These are phyloP conservation scores for Ennomos erosarius DNA, from an alignment of 2,888 invertebrate species.

Conservation along the genomic window DNA sequence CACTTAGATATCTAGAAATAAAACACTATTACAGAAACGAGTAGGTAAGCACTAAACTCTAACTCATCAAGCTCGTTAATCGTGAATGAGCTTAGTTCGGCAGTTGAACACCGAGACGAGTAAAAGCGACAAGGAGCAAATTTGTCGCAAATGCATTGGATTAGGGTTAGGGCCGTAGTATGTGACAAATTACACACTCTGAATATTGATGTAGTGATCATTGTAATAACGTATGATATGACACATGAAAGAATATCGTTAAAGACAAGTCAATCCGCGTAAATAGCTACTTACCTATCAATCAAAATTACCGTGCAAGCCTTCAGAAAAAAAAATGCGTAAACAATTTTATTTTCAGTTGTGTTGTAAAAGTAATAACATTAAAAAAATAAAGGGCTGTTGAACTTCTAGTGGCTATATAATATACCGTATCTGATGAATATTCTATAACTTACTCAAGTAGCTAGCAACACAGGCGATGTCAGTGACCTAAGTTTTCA, in stretches of 20 bases:
- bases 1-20: too few relatives aligned
- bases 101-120: too few relatives aligned
- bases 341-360: not conserved
- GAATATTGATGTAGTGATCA: slow-evolving; percentile 7
- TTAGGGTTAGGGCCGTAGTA: not conserved
- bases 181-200: slow-evolving; percentile 9
- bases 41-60: too few relatives aligned
- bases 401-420: slow-evolving; percentile 22
- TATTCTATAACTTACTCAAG: slow-evolving; percentile 31
- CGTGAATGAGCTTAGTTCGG: too few relatives aligned
- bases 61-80: too few relatives aligned
- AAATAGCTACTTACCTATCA: slow-evolving; percentile 2
- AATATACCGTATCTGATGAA: slow-evolving; percentile 27
- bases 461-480: slow-evolving; percentile 16
- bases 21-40: too few relatives aligned
- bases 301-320: slow-evolving; percentile 7
- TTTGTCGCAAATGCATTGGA: too few relatives aligned
- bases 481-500: slow-evolving; percentile 40
- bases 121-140: too few relatives aligned
- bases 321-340: not conserved
- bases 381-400: slow-evolving; percentile 1
- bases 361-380: too few relatives aligned
- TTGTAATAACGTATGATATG: slow-evolving; percentile 14
- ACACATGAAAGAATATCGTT: slow-evolving; percentile 10
- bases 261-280: slow-evolving; percentile 2